These are phyloP conservation scores for Poliocrania exsul DNA, from an alignment of 2,797 vertebrate genomes.

Conservation along the genomic window DNA sequence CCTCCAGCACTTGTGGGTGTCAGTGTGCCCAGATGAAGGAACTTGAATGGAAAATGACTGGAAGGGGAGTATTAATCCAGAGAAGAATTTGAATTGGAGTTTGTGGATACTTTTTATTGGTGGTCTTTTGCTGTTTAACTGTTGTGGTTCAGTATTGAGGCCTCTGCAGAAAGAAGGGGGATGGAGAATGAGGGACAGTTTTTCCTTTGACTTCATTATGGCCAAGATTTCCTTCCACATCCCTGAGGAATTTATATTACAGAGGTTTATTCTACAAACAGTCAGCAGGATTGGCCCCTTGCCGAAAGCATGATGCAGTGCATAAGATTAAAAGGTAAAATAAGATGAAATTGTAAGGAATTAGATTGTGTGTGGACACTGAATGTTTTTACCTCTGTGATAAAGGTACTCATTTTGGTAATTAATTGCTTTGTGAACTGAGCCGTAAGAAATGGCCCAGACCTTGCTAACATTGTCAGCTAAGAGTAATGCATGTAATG, in stretches of 20 bases:
- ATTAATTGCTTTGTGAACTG: background rate
- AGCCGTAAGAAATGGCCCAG: background rate
- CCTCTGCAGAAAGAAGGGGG: background rate
- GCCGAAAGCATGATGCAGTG: background rate
- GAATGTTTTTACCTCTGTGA: background rate
- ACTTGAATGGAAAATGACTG: background rate
- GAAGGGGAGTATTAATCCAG: background rate
- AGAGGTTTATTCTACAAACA: background rate
- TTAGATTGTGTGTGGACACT: background rate
- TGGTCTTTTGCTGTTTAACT: background rate
- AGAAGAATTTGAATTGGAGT: background rate
- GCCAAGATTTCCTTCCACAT: background rate
- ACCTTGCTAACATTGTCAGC: background rate
- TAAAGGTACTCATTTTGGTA: background rate
- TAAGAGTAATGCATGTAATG: background rate
- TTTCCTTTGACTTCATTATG: background rate
- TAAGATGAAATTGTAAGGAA: background rate
- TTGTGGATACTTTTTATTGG: slow-evolving; percentile 27
- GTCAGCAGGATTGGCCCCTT: background rate
- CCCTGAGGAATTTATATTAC: background rate
- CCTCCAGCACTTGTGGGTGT: background rate
- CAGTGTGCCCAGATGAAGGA: background rate
- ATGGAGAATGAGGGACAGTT: background rate
- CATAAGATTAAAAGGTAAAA: background rate
- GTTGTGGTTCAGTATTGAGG: background rate